Conservation (phyloP, 2,113 vertebrate species). For the Hippocampus mohnikei region DNA sequence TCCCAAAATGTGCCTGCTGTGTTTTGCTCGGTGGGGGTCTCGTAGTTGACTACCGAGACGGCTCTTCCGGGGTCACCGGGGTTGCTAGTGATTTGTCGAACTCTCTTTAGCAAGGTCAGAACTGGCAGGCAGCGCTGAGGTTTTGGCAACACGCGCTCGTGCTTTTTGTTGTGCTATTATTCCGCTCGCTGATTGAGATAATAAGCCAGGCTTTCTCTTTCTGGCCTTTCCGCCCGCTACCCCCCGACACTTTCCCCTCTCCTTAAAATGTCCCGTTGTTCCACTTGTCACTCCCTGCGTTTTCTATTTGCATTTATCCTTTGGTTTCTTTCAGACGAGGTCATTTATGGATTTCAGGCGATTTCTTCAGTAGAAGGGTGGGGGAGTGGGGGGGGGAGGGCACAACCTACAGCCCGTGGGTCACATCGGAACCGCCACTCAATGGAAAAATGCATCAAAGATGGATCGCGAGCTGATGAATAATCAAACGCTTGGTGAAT, state of each 20-base stretch:
- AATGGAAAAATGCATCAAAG: neutral
- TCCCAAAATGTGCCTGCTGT: slow-evolving; percentile 68
- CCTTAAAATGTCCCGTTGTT: slow-evolving; percentile 68
- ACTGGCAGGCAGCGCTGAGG: slow-evolving; percentile 27
- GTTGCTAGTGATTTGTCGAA: slow-evolving; percentile 70
- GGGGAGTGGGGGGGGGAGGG: no score
- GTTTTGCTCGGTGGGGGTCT: slow-evolving; percentile 68
- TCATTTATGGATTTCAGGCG: slow-evolving; percentile 18
- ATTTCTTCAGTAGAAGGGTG: neutral
- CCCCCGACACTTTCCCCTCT: slow-evolving; percentile 43
- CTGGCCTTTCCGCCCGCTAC: slow-evolving; percentile 33
- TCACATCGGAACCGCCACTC: neutral
- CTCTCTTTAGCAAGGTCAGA: slow-evolving; percentile 60
- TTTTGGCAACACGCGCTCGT: slow-evolving; percentile 53
- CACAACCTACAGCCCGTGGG: neutral
- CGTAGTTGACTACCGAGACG: slow-evolving; percentile 50
- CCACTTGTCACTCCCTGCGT: slow-evolving; percentile 27
- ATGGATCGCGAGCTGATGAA: no score
- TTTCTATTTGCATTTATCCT: slow-evolving; percentile 50
- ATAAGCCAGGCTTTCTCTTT: slow-evolving; percentile 69
- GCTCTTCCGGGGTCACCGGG: slow-evolving; percentile 73
- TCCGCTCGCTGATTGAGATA: slow-evolving; percentile 78
- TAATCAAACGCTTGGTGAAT: no score
- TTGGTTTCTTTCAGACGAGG: slow-evolving; percentile 44
- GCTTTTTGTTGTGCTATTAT: slow-evolving; percentile 77